Conservation (phyloP, 1,140 invertebrate genomes). For the Polypedilum vanderplanki region DNA sequence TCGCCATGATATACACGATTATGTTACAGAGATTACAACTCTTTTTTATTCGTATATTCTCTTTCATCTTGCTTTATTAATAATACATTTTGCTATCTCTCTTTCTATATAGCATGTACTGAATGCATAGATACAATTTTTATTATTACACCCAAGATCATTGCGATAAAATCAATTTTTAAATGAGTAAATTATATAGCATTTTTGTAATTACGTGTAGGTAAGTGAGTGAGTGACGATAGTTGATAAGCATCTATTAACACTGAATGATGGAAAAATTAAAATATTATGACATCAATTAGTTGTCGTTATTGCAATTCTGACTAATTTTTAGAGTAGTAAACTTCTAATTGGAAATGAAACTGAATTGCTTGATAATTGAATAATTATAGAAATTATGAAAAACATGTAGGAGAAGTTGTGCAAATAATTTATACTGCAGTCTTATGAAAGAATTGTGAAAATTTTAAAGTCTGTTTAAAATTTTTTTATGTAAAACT, state of each 20-base stretch:
- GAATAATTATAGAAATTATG: too few species aligned
- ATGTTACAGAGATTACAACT: conserved; percentile 12
- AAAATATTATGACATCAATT: conserved; percentile 3
- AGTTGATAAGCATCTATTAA: too few species aligned
- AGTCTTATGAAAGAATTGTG: background rate
- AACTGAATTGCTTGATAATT: too few species aligned
- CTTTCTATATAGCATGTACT: background rate
- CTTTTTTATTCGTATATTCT: background rate
- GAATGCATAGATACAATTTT: background rate
- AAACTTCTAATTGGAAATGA: too few species aligned
- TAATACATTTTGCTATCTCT: background rate
- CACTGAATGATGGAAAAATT: background rate
- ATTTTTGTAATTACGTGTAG: background rate
- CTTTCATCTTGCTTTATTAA: background rate
- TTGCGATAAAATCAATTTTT: background rate
- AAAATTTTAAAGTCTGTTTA: background rate
- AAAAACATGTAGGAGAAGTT: background rate
- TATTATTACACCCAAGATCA: conserved; percentile 13
- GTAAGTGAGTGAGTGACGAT: too few species aligned
- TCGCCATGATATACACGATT: conserved; percentile 26
- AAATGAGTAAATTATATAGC: background rate
- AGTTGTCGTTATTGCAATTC: background rate
- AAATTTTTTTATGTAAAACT: too few species aligned
- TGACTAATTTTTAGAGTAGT: too few species aligned
- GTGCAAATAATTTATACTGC: background rate